These are phyloP conservation scores for Myotis lucifugus DNA, from an alignment of 2,113 vertebrate species.

Conservation along the genomic window DNA sequence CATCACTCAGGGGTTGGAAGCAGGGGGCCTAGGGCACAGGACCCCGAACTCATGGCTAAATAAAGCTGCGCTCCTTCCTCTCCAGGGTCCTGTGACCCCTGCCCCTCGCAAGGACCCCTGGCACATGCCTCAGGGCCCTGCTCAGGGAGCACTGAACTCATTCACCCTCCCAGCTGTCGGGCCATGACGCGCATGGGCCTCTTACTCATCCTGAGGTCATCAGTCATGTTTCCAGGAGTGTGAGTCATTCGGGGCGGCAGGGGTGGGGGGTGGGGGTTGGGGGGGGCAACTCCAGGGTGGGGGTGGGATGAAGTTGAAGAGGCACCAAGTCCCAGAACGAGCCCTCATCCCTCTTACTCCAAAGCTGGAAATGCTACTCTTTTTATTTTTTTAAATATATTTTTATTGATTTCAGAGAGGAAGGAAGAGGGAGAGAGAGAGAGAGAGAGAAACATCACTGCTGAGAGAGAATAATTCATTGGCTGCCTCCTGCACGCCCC, in stretches of 20 bases:
- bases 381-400: too few relatives aligned
- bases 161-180: constrained; percentile 83
- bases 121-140: constrained; percentile 7
- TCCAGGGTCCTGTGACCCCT: not conserved
- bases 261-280: constrained; percentile 23
- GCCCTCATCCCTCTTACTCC: not conserved
- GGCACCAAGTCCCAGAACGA: not conserved
- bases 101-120: not conserved
- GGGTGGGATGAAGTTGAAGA: not conserved
- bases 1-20: not conserved
- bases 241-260: constrained; percentile 79
- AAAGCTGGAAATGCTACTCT: not conserved
- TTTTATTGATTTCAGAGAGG: too few relatives aligned
- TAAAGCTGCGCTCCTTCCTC: not conserved
- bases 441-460: too few relatives aligned
- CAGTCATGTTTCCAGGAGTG: constrained; percentile 83
- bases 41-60: not conserved
- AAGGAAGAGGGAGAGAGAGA: too few relatives aligned
- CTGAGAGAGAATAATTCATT: too few relatives aligned
- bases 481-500: too few relatives aligned
- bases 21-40: not conserved
- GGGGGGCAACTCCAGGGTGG: not conserved
- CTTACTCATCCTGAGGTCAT: constrained; percentile 85
- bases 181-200: constrained; percentile 77
- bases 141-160: constrained; percentile 82